Evolutionary conservation across 2,113 vertebrate species (phyloP).

Genomic region (Phoxinus phoxinus): DNA sequence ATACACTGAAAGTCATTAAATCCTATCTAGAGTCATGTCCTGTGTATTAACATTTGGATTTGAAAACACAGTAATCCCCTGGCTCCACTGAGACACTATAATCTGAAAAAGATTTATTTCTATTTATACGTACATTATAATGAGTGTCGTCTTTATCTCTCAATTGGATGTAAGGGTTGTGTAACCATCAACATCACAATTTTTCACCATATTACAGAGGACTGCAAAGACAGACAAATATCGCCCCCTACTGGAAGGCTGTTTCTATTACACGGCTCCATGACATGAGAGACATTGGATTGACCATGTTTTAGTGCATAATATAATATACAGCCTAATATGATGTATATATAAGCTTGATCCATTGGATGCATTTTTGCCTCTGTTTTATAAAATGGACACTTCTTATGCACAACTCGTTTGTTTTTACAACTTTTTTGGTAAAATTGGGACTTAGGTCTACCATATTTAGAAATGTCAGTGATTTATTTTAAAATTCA

Average conservation of each 20-base stretch:
- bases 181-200: constrained; percentile 9
- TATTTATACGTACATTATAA: constrained; percentile 51
- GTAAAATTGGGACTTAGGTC: too few relatives aligned
- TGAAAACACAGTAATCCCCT: constrained; percentile 44
- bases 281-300: not conserved
- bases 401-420: too few relatives aligned
- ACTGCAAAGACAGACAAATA: constrained; percentile 27
- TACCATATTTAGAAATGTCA: too few relatives aligned
- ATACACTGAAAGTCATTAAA: constrained; percentile 41
- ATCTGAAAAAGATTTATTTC: constrained; percentile 50
- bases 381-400: too few relatives aligned
- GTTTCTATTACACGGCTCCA: not conserved
- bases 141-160: constrained; percentile 39
- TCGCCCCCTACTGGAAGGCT: constrained; percentile 63
- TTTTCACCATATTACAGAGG: constrained; percentile 19
- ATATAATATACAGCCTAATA: too few relatives aligned
- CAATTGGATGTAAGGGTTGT: constrained; percentile 51
- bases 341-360: too few relatives aligned
- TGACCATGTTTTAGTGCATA: not conserved
- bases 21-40: constrained; percentile 13
- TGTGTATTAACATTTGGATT: constrained; percentile 42
- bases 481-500: not conserved
- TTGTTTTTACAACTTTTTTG: too few relatives aligned
- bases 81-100: constrained; percentile 32
- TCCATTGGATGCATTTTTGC: too few relatives aligned